Evolutionary conservation across 2,113 vertebrate genomes (phyloP).

Genomic region (Eulemur macaco): DNA sequence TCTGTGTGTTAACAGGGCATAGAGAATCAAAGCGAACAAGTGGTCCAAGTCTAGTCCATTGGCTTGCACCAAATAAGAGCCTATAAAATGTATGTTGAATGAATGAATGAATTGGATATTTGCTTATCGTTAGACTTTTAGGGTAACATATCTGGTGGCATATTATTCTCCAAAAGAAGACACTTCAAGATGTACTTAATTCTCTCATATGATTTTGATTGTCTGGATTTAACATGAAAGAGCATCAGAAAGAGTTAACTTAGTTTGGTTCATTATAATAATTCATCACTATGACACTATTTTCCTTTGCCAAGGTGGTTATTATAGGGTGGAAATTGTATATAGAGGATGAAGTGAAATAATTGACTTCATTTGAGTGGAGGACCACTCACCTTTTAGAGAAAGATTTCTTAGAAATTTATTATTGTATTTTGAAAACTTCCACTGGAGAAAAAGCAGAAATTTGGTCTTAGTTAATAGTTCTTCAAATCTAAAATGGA

Average conservation of each 20-base stretch:
- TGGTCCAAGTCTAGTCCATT: neutral
- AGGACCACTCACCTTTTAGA: neutral
- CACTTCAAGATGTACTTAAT: neutral
- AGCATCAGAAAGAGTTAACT: neutral
- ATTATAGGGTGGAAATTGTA: neutral
- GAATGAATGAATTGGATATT: neutral
- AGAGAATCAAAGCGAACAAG: neutral
- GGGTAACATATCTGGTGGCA: neutral
- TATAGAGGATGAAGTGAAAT: conserved; percentile 9
- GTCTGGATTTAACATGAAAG: neutral
- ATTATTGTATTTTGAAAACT: conserved; percentile 14
- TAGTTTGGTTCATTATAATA: neutral
- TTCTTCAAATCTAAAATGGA: conserved; percentile 9
- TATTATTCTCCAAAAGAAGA: conserved; percentile 21
- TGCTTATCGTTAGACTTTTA: conserved; percentile 6
- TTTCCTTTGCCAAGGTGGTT: conserved; percentile 30
- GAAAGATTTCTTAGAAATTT: neutral
- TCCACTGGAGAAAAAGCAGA: neutral
- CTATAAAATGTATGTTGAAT: neutral
- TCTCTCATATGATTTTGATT: neutral
- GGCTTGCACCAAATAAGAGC: neutral
- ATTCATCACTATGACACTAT: neutral
- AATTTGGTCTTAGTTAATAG: neutral
- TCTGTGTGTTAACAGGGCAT: neutral
- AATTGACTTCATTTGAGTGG: conserved; percentile 27